Percentiles rank a stretch among this genome's conserved stretches.
Conservation (phyloP, 2,113 vertebrate genomes). For the Campylorhamphus procurvoides region DNA sequence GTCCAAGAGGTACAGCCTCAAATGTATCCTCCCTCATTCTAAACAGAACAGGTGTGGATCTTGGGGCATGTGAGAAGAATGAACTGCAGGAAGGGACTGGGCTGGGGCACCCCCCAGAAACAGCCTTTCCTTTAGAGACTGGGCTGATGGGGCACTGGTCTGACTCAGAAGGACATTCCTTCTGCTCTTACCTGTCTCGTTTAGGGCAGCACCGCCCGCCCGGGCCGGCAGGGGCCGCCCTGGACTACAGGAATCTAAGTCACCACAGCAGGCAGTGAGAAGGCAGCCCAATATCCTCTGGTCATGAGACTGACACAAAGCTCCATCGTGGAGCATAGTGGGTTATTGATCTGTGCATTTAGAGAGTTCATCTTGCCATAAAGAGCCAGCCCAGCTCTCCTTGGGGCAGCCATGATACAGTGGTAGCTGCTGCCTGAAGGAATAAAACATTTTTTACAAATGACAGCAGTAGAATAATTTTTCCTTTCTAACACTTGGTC, state of each 20-base stretch:
- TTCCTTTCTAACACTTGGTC: background rate
- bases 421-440: background rate
- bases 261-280: background rate
- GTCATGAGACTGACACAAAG: background rate
- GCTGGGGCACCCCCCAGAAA: background rate
- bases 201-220: too few species aligned
- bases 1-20: background rate
- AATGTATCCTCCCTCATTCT: background rate
- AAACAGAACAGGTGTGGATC: background rate
- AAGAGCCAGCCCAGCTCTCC: background rate
- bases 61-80: background rate
- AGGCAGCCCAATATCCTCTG: background rate
- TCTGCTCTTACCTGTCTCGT: background rate
- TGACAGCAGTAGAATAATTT: background rate
- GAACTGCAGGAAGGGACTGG: background rate
- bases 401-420: background rate
- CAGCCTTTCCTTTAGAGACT: background rate
- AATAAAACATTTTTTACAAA: background rate
- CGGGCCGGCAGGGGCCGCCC: too few species aligned
- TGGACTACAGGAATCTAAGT: too few species aligned
- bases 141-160: background rate
- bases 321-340: background rate
- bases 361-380: background rate
- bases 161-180: background rate
- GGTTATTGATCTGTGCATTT: background rate